Evolutionary conservation across 2,113 vertebrate species (phyloP).

Genomic region (Aix galericulata): DNA sequence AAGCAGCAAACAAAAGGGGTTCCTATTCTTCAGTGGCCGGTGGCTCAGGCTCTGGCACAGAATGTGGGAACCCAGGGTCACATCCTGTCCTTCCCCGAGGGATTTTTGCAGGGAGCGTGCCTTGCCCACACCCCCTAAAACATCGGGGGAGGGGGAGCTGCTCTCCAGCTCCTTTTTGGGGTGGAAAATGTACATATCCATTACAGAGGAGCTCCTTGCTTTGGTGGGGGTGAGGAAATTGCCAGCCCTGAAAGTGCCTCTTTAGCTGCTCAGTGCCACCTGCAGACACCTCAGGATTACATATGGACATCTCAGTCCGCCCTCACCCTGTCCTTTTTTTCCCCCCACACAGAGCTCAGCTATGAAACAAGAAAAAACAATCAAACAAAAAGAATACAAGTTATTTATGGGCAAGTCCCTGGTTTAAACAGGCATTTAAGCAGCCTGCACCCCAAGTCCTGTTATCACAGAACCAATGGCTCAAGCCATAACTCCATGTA

Average conservation of each 20-base stretch:
- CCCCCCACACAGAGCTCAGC: background rate
- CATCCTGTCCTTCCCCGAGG: background rate
- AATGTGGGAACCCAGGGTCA: background rate
- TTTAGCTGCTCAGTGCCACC: background rate
- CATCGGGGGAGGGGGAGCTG: background rate
- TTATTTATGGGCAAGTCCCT: background rate
- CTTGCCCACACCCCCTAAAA: background rate
- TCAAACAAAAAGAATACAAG: background rate
- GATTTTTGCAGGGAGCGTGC: background rate
- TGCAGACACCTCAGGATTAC: background rate
- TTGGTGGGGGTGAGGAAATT: background rate
- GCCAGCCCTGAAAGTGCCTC: background rate
- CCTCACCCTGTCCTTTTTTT: background rate
- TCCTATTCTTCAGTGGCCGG: background rate
- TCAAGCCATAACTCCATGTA: background rate
- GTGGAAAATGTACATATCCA: background rate
- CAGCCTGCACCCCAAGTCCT: background rate
- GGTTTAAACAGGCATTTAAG: background rate
- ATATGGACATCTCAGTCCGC: background rate
- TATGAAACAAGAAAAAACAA: background rate
- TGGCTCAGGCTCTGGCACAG: background rate
- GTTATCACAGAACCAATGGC: background rate
- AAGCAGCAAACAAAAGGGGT: conserved; percentile 26
- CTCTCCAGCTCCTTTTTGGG: background rate
- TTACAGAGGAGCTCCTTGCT: background rate